phyloP scores from a whole-genome alignment of 37 sponge, comb jelly and placozoan genomes.

The Dysidea cf. avara region DNA sequence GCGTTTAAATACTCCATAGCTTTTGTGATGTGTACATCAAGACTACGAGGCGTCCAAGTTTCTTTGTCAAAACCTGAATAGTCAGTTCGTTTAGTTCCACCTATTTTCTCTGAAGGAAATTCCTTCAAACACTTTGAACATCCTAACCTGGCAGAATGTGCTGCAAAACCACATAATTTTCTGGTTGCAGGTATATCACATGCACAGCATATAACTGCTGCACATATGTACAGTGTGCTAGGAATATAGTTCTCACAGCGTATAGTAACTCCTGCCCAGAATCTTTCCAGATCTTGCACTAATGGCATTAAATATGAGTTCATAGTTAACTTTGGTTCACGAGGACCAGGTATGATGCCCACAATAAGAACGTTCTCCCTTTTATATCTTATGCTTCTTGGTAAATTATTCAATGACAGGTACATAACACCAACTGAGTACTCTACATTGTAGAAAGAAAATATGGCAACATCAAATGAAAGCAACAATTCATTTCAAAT shows the following conservation, averaged over 20 bases:
- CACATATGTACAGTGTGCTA: too few relatives aligned
- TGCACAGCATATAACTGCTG: constrained; percentile 31
- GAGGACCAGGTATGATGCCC: constrained; percentile 63
- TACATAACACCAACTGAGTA: constrained; percentile 63
- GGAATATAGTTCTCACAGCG: too few relatives aligned
- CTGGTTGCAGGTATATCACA: constrained; percentile 53
- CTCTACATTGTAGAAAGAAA: too few relatives aligned
- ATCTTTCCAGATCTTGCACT: constrained; percentile 32
- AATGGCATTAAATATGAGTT: constrained; percentile 51
- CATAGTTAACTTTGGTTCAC: constrained; percentile 33
- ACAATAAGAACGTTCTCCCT: constrained; percentile 41
- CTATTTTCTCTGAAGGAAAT: constrained; percentile 11
- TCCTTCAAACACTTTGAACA: constrained; percentile 44
- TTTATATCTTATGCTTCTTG: constrained; percentile 34
- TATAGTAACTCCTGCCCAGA: constrained; percentile 34
- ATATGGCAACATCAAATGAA: too few relatives aligned
- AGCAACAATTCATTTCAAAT: too few relatives aligned
- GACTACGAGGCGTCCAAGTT: constrained; percentile 10
- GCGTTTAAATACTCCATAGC: background rate
- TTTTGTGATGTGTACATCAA: constrained; percentile 7
- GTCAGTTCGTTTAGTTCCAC: background rate
- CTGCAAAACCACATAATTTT: constrained; percentile 41
- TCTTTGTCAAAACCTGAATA: constrained; percentile 33
- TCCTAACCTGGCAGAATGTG: constrained; percentile 13
- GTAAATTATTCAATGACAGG: constrained; percentile 39